Evolutionary conservation across 1,140 invertebrate species (phyloP).

Genomic region (Bilobella aurantiaca): DNA sequence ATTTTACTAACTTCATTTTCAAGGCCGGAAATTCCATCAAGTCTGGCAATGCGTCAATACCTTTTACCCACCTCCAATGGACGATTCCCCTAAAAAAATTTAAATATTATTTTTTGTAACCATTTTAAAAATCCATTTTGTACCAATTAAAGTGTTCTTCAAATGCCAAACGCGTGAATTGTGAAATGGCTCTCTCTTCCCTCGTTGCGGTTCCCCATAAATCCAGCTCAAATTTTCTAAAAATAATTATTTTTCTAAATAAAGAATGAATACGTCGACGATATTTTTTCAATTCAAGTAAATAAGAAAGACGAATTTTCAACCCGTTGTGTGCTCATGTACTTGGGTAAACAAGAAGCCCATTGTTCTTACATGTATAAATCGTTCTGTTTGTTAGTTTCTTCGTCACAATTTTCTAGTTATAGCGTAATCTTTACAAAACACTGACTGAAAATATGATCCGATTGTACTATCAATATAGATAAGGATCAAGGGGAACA

Average conservation of each 20-base stretch:
- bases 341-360: too few relatives aligned
- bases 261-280: not conserved
- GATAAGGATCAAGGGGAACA: too few relatives aligned
- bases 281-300: too few relatives aligned
- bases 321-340: too few relatives aligned
- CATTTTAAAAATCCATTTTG: not conserved
- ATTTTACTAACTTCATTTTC: not conserved
- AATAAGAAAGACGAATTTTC: too few relatives aligned
- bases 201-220: not conserved
- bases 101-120: not conserved
- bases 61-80: conserved; percentile 4
- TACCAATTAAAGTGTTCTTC: conserved; percentile 8
- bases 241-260: too few relatives aligned
- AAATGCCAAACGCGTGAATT: not conserved
- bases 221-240: not conserved
- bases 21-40: not conserved
- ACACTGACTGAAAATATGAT: too few relatives aligned
- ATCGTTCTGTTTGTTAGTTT: too few relatives aligned
- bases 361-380: too few relatives aligned
- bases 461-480: too few relatives aligned
- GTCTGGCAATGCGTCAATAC: not conserved
- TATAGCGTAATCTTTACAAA: too few relatives aligned
- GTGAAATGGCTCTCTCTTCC: not conserved
- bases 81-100: not conserved
- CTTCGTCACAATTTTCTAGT: too few relatives aligned